Base-by-base conservation (phyloP, 2,888 invertebrate species). In the Mythimna ferrago region DNA sequence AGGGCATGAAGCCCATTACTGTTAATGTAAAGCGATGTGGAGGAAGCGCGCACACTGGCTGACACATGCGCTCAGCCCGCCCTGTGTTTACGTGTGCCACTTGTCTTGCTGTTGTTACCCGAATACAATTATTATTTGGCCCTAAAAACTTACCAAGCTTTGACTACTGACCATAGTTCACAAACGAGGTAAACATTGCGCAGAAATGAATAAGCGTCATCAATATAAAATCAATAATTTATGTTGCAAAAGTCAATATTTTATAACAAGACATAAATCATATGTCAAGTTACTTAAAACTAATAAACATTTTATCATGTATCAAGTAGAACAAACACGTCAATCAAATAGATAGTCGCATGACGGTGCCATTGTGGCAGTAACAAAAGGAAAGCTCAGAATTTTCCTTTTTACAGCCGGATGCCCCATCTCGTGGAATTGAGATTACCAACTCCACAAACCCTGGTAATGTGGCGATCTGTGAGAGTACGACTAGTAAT, bases 331-430 rank as follows among this genome's bases (percentile, higher is more conserved):
- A 90, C 89, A 89, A 90, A 91, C 87, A 88, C 86, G 89, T 90
- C 89, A 89, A 89, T 90, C 90, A 89, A 86, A 86, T 84, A 71
- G 88, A 89, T 89, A 87, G 86, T 64, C 56, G 66, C 26, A 78
- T 63, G 58, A 69, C 69, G 72, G 74, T 81, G 81, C 69, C 71
- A 80, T 60, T 80, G 56, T 63, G 74, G 70, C 78, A 81, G 71
- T 77, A 83, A 83, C 80, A 84, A 86, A 80, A 86, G 85, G 86
- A 90, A 90, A 90, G 85, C 88, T 82, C 77, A 74, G 80, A 85
- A 86, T 79, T 91, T 91, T 90, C 89, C 88, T 89, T 90, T 89
- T 90, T 88, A 89, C 86, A 87, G 87, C 88, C 89, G 89, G 90
- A 90, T 90, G 87, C 87, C 84, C 83, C 84, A 86, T 84, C 86